Base-by-base conservation (phyloP, 2,113 vertebrate species). In the Clinocottus analis region DNA sequence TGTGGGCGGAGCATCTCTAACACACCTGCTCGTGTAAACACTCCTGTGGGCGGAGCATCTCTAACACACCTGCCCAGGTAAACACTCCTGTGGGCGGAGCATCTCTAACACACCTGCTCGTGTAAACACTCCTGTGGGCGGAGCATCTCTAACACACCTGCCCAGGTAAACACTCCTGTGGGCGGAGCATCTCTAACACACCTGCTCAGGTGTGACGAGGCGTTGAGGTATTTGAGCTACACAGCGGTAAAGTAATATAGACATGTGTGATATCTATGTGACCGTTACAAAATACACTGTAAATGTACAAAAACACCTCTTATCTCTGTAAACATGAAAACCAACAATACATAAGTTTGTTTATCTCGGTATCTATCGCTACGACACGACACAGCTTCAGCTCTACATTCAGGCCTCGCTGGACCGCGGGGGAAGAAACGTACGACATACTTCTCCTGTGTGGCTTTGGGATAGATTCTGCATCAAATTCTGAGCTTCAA, bases 271-370 rank as follows among this genome's bases (percentile, higher is more conserved):
- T 72, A 55, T 73, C 67, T 84, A 93, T 95, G 94, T 82, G 58
- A 94, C 93, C 85, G 84, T 90, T 93, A 90, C 90, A 96, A 96
- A 96, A 97, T 96, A 96, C 94, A 95, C 90, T 90, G 92, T 94
- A 94, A 94, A 94, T 93, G 94, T 97, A 97, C 96, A 97, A 97
- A 95, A 81, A 61, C 72, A 69, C 94, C 96, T 95, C 96, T 95
- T 94, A 94, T 90, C 94, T 96, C 96, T 95, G 95, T 97, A 97
- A 96, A 97, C 95, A 97, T 96, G 96, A 95, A 93, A 96, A 95
- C 93, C 91, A 84, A 75, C 76, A 63, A 94, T 95, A 86, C 88
- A 51, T 51, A 49, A n/a, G n/a, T n/a, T 21, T 51, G 10, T 21
- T 23, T 23, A 53, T 85, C 25, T 43, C 80, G 88, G 87, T 88